phyloP scores from a whole-genome alignment of 2,797 vertebrate genomes.

The Macrochelys suwanniensis region DNA sequence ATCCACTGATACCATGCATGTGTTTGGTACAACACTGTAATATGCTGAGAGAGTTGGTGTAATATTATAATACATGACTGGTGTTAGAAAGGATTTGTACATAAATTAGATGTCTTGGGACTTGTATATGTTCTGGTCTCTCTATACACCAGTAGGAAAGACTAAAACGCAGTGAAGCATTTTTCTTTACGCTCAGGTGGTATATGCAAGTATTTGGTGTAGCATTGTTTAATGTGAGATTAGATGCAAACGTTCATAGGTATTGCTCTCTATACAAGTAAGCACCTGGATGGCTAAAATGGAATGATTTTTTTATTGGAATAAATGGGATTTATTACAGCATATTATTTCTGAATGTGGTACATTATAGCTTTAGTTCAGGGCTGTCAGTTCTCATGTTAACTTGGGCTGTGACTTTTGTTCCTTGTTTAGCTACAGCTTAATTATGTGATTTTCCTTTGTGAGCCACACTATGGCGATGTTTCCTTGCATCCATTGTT shows the following conservation, averaged over 20 bases:
- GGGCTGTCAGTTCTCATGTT: background rate
- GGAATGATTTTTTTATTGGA: rapidly evolving
- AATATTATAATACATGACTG: background rate
- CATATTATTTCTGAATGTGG: background rate
- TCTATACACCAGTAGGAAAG: background rate
- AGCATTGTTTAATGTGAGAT: rapidly evolving
- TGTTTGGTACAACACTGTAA: background rate
- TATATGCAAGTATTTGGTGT: background rate
- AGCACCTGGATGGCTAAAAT: rapidly evolving
- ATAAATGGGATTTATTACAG: background rate
- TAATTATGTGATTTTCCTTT: background rate
- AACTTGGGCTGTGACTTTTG: background rate
- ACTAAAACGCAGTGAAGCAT: background rate
- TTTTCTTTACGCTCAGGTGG: background rate
- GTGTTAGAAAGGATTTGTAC: background rate
- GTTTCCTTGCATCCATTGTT: conserved; percentile 62
- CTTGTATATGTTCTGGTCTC: background rate
- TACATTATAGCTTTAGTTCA: background rate
- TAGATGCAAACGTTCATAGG: rapidly evolving
- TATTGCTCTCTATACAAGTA: rapidly evolving
- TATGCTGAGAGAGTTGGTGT: background rate
- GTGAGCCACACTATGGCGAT: conserved; percentile 20
- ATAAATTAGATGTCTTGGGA: background rate
- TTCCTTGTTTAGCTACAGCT: background rate
- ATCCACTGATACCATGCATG: background rate